Evolutionary conservation across 2,797 vertebrate genomes (phyloP), one percentile per base, ranked within the genome.

Genomic region (Danio albolineatus): DNA sequence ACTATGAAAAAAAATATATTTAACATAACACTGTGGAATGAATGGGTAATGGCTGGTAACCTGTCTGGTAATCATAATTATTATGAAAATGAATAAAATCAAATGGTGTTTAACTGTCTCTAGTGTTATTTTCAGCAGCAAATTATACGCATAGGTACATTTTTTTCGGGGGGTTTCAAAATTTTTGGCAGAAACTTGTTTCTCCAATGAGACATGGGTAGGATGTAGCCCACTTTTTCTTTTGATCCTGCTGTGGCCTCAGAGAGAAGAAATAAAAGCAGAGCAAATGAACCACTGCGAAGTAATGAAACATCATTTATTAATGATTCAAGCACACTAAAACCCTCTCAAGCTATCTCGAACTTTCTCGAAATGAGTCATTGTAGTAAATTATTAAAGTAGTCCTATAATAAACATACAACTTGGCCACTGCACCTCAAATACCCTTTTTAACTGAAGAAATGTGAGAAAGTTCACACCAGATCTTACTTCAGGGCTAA

Each of bases 401-500:
- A 17, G 19, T 13, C 2, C 43, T 48, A 48, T 36, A 54, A 48
- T 48, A 60, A 65, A 66, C 43, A 69, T 49, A 46, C 59, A 39
- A 43, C 43, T 48, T 59, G 64, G 53, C 28, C 17, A 51, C 28
- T 2, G 10, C 14, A 51, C 16, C n/a, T 13, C 10, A 62, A 62
- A 62, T 51, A 75, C 59, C 28, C 28, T 39, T 14, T 10, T 48
- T 12, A 75, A 75, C 36, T 19, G 36, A 21, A 75, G 59, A 51
- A n/a, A 49, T 49, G 36, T 60, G 21, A 48, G 16, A 73, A 73
- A 48, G 14, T 38, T 73, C 17, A 56, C 19, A 77, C 44, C 7
- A 71, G 44, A 79, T 54, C 57, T 62, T 44, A 51, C 53, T 44
- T 75, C 44, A 41, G 65, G 39, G 51, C 57, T 80, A 61, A 77